Evolutionary conservation across 1,140 invertebrate genomes (phyloP).

Genomic region (Teleogryllus occipitalis): DNA sequence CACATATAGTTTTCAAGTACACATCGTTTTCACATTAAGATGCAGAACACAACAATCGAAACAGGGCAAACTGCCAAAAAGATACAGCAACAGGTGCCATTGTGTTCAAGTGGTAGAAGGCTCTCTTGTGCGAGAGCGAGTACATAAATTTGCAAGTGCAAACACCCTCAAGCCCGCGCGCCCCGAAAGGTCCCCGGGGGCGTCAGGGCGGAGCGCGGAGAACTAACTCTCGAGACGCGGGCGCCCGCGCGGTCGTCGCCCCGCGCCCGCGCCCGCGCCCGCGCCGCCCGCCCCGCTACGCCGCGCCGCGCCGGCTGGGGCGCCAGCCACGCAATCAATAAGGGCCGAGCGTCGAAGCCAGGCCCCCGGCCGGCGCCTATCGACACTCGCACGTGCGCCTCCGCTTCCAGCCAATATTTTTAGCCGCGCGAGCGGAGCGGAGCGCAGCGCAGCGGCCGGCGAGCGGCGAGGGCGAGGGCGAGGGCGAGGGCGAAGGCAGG

Average conservation of each 20-base stretch:
- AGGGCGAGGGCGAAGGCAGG: not conserved
- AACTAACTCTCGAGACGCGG: not conserved
- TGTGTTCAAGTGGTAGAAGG: too few relatives aligned
- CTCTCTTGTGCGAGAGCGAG: not conserved
- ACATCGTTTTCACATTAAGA: too few relatives aligned
- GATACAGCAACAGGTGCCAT: too few relatives aligned
- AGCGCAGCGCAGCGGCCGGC: too few relatives aligned
- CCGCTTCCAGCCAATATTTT: not conserved
- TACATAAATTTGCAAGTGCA: constrained; percentile 1
- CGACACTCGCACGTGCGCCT: not conserved
- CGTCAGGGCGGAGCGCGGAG: not conserved
- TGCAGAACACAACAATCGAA: too few relatives aligned
- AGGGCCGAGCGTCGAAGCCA: not conserved
- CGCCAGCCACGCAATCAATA: not conserved
- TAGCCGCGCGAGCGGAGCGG: not conserved
- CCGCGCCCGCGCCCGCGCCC: too few relatives aligned
- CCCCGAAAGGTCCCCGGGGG: not conserved
- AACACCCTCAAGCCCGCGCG: not conserved
- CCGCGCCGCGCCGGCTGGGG: too few relatives aligned
- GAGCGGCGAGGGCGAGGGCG: too few relatives aligned
- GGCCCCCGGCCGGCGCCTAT: not conserved
- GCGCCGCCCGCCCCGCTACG: too few relatives aligned
- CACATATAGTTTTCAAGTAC: too few relatives aligned
- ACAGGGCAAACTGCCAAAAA: too few relatives aligned
- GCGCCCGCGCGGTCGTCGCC: too few relatives aligned